These are phyloP conservation scores for Hecatera dysodea DNA, from an alignment of 2,888 invertebrate genomes.

Conservation along the genomic window DNA sequence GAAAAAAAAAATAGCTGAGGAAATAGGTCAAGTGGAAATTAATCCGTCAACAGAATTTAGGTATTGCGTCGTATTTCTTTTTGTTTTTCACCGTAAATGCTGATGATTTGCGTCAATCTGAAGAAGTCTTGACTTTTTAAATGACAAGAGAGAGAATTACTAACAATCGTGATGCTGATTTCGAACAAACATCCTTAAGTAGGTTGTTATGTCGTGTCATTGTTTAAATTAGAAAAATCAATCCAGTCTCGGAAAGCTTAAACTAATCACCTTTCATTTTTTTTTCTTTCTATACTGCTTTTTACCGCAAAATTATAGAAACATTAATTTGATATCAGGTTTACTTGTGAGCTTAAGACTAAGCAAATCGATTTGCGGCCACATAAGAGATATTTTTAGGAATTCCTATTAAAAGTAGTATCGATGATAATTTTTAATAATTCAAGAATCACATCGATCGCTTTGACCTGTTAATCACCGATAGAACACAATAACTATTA, in stretches of 20 bases:
- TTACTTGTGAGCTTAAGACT: background rate
- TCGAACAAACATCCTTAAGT: background rate
- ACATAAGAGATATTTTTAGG: background rate
- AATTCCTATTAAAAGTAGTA: background rate
- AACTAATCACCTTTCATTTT: background rate
- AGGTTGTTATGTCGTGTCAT: background rate
- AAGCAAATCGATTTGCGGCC: slow-evolving; percentile 4
- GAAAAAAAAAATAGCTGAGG: too few relatives aligned
- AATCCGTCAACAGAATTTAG: too few relatives aligned
- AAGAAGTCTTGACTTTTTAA: background rate
- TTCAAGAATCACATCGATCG: background rate
- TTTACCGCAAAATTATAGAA: background rate
- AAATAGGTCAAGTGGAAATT: too few relatives aligned
- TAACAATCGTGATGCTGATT: background rate
- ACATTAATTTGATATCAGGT: background rate
- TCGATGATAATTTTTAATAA: background rate
- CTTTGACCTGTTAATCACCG: background rate
- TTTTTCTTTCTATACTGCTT: rapidly evolving
- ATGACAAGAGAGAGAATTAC: background rate
- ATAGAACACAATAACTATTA: background rate
- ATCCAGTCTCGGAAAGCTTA: background rate
- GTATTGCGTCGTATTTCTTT: too few relatives aligned
- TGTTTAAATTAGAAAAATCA: too few relatives aligned
- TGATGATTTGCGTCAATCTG: background rate
- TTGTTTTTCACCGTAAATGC: too few relatives aligned